Evolutionary conservation across 2,797 vertebrate genomes (phyloP), one percentile per base, ranked within the genome.

Genomic region (Sciurus vulgaris): DNA sequence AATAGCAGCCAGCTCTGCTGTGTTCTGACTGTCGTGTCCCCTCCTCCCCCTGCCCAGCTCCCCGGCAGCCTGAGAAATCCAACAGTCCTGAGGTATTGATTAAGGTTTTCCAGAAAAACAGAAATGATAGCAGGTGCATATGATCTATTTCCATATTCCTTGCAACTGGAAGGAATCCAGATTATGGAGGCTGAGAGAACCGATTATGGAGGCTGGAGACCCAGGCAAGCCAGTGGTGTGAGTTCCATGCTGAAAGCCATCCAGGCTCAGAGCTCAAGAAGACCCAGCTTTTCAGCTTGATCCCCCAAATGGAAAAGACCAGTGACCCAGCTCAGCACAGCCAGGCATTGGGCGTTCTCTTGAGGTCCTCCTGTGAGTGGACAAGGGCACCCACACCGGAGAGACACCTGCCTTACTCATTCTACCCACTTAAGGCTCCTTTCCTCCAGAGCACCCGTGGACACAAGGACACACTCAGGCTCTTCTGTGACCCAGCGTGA

Each of bases 241-340:
- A 7, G 0, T 4, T 28, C 9, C 2, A 20, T 49, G 30, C 44
- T 49, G 24, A n/a, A 59, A 59, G 56, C n/a, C 20, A 47, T 5
- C 11, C 2, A 4, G 13, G 4, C 15, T 28, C 7, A 7, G 0
- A 28, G 35, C 44, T 5, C 18, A 17, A 44, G 8, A 12, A 14
- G 12, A 13, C 6, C 5, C 7, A 0, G 0, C 1, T 26, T 35
- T 30, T 49, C 51, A 5, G n/a, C 1, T 44, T 6, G 12, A 24
- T 24, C 7, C 9, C 18, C 1, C 24, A 38, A 1, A 61, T 9
- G 65, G 51, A 44, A 44, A 14, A 79, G 33, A 2, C 17, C 0
- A 0, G 1, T 0, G 7, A 8, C 4, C 35, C 13, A 0, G 11
- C n/a, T 44, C 65, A 1, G 38, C 12, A 1, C 33, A 2, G 38